Evolutionary conservation across 1,140 invertebrate species (phyloP), one percentile per base, ranked within the genome.

Genomic region (Drosophila obscura): DNA sequence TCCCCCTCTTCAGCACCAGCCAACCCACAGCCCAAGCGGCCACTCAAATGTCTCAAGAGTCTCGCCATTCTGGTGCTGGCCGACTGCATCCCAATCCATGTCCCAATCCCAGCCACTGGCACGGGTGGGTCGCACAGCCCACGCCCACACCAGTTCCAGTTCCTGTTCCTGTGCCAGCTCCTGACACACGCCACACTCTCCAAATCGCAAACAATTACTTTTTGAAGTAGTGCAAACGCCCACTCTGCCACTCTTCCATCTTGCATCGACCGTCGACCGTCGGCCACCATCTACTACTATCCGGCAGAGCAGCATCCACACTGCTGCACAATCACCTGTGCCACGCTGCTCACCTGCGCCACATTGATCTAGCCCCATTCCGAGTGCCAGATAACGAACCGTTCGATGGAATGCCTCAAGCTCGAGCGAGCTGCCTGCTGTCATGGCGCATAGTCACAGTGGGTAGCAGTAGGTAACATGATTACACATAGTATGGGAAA

Each of bases 181-280:
- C 72, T 73, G 61, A 63, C 80, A 74, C 57, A 84, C 64, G 49
- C 77, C 82, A 62, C 69, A 78, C 82, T 85, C 81, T 85, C 62
- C 78, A 77, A 88, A 88, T 88, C 84, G 83, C 83, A 88, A 88
- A 89, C 83, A 88, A 88, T 88, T 88, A 88, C 84, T 83, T 88
- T 87, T 79, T 87, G 71, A 88, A 87, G 83, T 88, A 81, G 66
- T 82, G 66, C 66, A 56, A 65, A 63, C 16, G 46, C 59, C 5
- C 51, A 24, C 28, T 24, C 22, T 55, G 26, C n/a, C 51, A 19
- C 19, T 19, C 19, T 19, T 19, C 19, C 19, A 28, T 46, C 61
- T 68, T 19, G 16, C 24, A 63, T 8, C 52, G 35, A 24, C 61
- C 35, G 45, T n/a, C 9, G 46, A 43, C 39, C 49, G 43, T 39